phyloP scores from a whole-genome alignment of 2,797 vertebrate genomes.

The Anabas testudineus region DNA sequence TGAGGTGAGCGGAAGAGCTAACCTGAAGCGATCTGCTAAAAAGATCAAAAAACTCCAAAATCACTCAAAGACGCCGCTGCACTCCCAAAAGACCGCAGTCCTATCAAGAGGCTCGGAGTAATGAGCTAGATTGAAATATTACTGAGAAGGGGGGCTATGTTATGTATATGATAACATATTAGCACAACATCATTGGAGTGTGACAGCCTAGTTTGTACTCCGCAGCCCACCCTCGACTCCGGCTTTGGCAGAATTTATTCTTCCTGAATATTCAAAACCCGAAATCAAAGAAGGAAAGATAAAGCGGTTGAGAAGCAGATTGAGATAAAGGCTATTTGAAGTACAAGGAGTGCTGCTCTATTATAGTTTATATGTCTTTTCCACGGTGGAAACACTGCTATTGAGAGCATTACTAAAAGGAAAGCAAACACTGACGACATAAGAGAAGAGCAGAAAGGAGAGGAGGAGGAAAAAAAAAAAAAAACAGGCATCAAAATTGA shows the following conservation, averaged over 20 bases:
- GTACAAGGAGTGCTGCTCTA: constrained; percentile 56
- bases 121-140: constrained; percentile 71
- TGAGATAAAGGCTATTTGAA: constrained; percentile 65
- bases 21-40: constrained; percentile 75
- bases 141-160: constrained; percentile 30
- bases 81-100: constrained; percentile 66
- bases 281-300: constrained; percentile 42
- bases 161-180: constrained; percentile 70
- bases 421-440: constrained; percentile 65
- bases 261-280: constrained; percentile 38
- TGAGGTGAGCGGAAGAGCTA: constrained; percentile 70
- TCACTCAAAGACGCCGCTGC: constrained; percentile 71
- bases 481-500: constrained; percentile 84
- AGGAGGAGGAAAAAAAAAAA: constrained; percentile 22
- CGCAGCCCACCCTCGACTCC: constrained; percentile 54
- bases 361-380: constrained; percentile 70
- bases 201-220: constrained; percentile 65
- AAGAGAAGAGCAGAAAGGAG: constrained; percentile 50
- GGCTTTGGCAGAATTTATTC: constrained; percentile 35
- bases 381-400: constrained; percentile 57
- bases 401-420: constrained; percentile 57
- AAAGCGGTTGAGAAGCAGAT: constrained; percentile 32
- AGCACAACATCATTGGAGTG: constrained; percentile 63
- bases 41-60: constrained; percentile 72
- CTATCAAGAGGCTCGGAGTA: constrained; percentile 60